Evolutionary conservation across 2,797 vertebrate species (phyloP), one percentile per base, ranked within the genome.

Genomic region (Melanogrammus aeglefinus): DNA sequence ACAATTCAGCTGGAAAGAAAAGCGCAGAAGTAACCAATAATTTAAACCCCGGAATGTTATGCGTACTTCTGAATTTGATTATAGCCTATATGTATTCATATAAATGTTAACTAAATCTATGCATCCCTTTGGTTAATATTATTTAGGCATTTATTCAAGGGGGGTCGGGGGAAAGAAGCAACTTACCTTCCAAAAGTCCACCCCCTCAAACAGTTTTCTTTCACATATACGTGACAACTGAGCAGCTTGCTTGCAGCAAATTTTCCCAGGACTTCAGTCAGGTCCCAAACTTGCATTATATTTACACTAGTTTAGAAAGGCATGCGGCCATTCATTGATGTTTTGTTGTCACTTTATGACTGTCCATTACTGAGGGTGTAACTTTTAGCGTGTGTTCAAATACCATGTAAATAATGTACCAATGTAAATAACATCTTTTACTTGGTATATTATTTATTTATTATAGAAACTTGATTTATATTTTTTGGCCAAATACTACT

Each of bases 211-310:
- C 44, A 82, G 73, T 75, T 81, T 86, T 82, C 89, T 87, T 90
- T 91, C 90, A 87, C 90, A 82, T 80, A 79, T 79, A 83, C 0
- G 86, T 91, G 90, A 82, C 85, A 88, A 84, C 73, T 83, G 82
- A 86, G 83, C 0, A 63, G 78, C 76, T 72, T 51, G 79, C 75
- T 66, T 18, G 29, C 76, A 81, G 78, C 74, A 69, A 18, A 35
- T 38, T 78, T 88, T 90, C 90, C 85, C 90, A 90, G 79, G 75
- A 80, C 82, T 86, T 81, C 79, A 69, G 63, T 69, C 57, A 63
- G 21, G 21, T 16, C n/a, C 63, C 10, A 0, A 24, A 69, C 24
- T 3, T 1, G 12, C 5, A 13, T 69, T 10, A 18, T 27, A 69
- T 69, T 69, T 27, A 69, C 63, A 69, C 63, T 69, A 69, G 63